phyloP scores from a whole-genome alignment of 1,140 invertebrate species.

The Arctopsyche grandis region DNA sequence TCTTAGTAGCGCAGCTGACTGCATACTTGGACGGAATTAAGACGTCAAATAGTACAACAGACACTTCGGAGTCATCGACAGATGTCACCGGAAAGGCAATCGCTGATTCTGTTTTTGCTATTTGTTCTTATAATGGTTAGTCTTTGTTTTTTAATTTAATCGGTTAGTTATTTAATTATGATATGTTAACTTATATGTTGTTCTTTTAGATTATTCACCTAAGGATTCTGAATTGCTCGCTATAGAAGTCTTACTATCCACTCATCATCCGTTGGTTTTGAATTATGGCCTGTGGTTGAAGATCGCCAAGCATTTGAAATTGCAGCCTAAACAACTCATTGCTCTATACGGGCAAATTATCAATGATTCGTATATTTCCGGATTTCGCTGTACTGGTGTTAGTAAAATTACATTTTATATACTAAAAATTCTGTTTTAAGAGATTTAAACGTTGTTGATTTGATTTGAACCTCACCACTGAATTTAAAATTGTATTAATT shows the following conservation, averaged over 20 bases:
- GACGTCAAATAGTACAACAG: conserved; percentile 59
- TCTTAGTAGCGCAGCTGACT: conserved; percentile 60
- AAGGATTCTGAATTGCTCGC: conserved; percentile 68
- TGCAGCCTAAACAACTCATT: conserved; percentile 69
- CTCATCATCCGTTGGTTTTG: conserved; percentile 75
- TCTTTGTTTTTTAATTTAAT: conserved; percentile 19
- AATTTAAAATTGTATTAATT: conserved; percentile 27
- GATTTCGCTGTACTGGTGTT: conserved; percentile 68
- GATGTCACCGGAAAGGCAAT: conserved; percentile 65
- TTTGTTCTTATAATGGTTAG: conserved; percentile 65
- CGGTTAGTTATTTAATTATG: not conserved
- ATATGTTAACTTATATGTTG: not conserved
- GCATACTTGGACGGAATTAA: conserved; percentile 63
- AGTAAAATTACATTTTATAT: too few species aligned
- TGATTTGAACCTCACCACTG: not conserved
- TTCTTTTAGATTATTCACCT: conserved; percentile 59
- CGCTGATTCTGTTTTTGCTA: conserved; percentile 63
- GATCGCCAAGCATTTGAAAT: conserved; percentile 68
- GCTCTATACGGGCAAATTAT: conserved; percentile 67
- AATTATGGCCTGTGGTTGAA: conserved; percentile 72
- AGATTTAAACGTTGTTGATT: too few species aligned
- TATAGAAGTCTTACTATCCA: conserved; percentile 71
- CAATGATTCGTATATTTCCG: conserved; percentile 69
- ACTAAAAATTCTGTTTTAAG: too few species aligned
- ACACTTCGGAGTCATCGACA: conserved; percentile 57